Percentiles rank a stretch among this genome's conserved stretches.
phyloP scores from a whole-genome alignment of 2,113 vertebrate species.

The Herpailurus yagouaroundi region DNA sequence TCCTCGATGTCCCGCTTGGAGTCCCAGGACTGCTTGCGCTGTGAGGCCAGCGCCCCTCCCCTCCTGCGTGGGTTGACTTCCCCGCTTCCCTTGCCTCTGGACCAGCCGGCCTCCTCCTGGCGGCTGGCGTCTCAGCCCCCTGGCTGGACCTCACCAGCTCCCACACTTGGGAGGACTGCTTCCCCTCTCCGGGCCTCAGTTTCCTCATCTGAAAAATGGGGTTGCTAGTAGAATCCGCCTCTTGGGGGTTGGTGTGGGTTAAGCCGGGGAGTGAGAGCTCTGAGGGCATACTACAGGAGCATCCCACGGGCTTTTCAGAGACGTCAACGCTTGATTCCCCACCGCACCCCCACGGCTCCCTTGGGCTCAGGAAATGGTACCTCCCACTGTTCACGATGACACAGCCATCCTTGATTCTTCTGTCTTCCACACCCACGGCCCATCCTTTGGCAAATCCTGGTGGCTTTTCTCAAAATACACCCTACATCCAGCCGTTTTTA shows the following conservation, averaged over 20 bases:
- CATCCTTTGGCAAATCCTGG: neutral
- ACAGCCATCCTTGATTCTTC: neutral
- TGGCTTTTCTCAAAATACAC: neutral
- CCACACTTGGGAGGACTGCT: neutral
- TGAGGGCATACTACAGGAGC: rapidly evolving
- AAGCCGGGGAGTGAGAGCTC: rapidly evolving
- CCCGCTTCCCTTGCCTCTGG: neutral
- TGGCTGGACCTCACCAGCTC: neutral
- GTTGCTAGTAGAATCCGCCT: rapidly evolving
- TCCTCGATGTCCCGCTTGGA: rapidly evolving
- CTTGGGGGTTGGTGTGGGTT: neutral
- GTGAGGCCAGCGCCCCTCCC: neutral
- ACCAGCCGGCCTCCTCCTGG: neutral
- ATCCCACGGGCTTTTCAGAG: neutral
- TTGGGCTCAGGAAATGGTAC: neutral
- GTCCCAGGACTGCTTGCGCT: neutral
- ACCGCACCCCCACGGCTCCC: neutral
- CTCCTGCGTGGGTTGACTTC: too few species aligned
- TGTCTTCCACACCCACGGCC: neutral
- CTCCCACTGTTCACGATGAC: neutral
- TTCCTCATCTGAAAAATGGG: neutral
- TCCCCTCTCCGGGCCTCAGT: neutral
- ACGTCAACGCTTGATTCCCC: neutral
- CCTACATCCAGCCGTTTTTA: neutral
- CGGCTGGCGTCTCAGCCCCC: neutral